Conservation (phyloP, 2,113 vertebrate genomes). For the Mesoclemmys tuberculata region DNA sequence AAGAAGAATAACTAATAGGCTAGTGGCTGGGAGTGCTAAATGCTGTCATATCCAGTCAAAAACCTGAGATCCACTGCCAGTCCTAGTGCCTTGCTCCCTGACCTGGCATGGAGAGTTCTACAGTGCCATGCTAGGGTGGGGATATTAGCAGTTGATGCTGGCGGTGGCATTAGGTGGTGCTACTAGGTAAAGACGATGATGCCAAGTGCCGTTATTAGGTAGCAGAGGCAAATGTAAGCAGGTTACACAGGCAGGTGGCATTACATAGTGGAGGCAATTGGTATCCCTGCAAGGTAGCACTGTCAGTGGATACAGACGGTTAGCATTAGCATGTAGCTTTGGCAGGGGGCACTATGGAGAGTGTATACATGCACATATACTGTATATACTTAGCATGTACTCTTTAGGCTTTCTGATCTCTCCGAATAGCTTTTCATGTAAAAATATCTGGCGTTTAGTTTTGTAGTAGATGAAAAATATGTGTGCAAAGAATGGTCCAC, state of each 20-base stretch:
- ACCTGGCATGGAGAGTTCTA: background rate
- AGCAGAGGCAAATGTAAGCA: background rate
- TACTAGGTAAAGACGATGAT: background rate
- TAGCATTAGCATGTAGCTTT: background rate
- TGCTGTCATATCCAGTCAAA: background rate
- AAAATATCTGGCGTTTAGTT: background rate
- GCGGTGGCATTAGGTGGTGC: background rate
- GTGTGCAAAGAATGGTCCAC: background rate
- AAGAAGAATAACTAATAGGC: background rate
- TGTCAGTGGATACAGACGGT: background rate
- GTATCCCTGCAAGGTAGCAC: rapidly evolving
- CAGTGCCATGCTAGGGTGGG: background rate
- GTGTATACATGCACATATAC: background rate
- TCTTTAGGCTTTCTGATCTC: background rate
- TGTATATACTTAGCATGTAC: background rate
- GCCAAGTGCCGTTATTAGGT: background rate
- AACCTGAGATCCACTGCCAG: background rate
- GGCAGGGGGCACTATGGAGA: background rate
- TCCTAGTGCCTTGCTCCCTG: background rate
- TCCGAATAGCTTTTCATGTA: background rate
- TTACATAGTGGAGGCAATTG: background rate
- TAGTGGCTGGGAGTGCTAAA: background rate
- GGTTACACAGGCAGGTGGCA: background rate
- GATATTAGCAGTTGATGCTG: background rate
- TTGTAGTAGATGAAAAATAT: background rate